Conservation (phyloP, 2,888 invertebrate species). For the Diploptera punctata region DNA sequence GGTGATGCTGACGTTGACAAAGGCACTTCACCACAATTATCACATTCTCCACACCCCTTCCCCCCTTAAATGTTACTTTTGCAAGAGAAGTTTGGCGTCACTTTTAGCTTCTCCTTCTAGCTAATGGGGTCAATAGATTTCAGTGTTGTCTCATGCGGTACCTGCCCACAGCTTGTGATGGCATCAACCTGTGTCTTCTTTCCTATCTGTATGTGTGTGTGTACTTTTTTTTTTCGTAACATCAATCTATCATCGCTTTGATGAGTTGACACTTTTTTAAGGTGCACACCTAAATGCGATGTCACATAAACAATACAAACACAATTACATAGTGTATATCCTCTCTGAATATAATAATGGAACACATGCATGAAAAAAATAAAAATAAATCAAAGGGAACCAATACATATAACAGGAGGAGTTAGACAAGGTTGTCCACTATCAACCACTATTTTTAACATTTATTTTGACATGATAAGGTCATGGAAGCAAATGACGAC, state of each 20-base stretch:
- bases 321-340: too few relatives aligned
- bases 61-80: background rate
- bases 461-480: too few relatives aligned
- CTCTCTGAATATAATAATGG: too few relatives aligned
- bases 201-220: too few relatives aligned
- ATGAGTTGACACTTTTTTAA: background rate
- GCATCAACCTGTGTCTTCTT: background rate
- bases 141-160: background rate
- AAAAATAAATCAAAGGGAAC: too few relatives aligned
- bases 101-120: background rate
- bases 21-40: conserved; percentile 20
- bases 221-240: background rate
- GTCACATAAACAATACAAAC: too few relatives aligned
- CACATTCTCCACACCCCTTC: background rate
- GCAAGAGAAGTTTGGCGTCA: background rate
- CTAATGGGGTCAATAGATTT: background rate
- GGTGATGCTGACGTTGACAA: conserved; percentile 29
- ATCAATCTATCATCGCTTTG: background rate
- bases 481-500: too few relatives aligned
- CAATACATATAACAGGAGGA: too few relatives aligned
- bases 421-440: too few relatives aligned
- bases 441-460: too few relatives aligned
- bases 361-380: too few relatives aligned
- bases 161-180: background rate
- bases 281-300: too few relatives aligned